Conservation (phyloP, 2,888 invertebrate genomes). For the Heteromurus nitidus region DNA sequence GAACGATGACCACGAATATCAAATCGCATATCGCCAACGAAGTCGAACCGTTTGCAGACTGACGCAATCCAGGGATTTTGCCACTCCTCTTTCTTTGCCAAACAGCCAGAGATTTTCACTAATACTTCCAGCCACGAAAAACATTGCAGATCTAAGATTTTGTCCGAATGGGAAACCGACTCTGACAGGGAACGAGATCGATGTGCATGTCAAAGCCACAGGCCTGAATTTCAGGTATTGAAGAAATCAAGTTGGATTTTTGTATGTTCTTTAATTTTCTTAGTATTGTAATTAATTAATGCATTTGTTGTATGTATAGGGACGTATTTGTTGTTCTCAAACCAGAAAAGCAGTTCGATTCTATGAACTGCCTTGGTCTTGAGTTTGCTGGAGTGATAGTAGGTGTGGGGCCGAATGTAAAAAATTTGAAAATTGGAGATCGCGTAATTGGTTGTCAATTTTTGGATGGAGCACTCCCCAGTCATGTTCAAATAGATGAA, state of each 20-base stretch:
- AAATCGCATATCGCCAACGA: slow-evolving; percentile 47
- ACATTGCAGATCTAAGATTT: slow-evolving; percentile 45
- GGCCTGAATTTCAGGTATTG: slow-evolving; percentile 54
- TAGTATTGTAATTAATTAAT: background rate
- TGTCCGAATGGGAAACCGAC: slow-evolving; percentile 14
- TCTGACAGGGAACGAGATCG: slow-evolving; percentile 39
- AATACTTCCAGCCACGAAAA: slow-evolving; percentile 36
- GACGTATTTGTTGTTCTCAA: slow-evolving; percentile 56
- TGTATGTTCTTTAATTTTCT: too few species aligned
- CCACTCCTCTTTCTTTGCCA: slow-evolving; percentile 28
- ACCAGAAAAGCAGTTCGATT: slow-evolving; percentile 45
- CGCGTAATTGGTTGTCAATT: slow-evolving; percentile 38
- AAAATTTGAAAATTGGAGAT: slow-evolving; percentile 37
- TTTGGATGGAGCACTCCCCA: slow-evolving; percentile 21
- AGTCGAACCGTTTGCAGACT: slow-evolving; percentile 45
- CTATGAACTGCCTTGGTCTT: slow-evolving; percentile 33
- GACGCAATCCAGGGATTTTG: slow-evolving; percentile 19
- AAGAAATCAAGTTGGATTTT: background rate
- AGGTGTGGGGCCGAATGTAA: background rate
- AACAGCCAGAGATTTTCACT: slow-evolving; percentile 42
- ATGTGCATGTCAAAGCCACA: slow-evolving; percentile 42
- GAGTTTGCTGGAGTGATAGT: slow-evolving; percentile 48
- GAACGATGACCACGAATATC: slow-evolving; percentile 60
- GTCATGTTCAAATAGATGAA: slow-evolving; percentile 36
- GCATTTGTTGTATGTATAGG: too few species aligned